Conservation (phyloP, 2,888 invertebrate genomes). For the Ferrisia virgata region DNA sequence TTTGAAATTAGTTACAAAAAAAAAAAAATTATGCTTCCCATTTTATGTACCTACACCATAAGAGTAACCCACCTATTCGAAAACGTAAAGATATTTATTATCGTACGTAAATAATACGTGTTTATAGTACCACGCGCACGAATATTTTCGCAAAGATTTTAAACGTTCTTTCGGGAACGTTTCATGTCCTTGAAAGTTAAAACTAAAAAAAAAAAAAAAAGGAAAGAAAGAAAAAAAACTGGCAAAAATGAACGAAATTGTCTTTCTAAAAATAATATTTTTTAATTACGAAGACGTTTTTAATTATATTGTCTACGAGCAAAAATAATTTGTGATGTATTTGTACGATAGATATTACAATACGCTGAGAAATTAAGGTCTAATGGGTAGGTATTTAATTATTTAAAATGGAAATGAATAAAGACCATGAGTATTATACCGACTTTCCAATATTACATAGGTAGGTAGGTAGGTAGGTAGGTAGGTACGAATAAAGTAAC, state of each 20-base stretch:
- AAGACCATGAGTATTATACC: not conserved
- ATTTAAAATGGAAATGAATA: not conserved
- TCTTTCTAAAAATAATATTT: constrained; percentile 10
- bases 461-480: too few relatives aligned
- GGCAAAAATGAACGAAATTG: constrained; percentile 22
- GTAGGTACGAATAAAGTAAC: too few relatives aligned
- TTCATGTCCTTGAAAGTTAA: not conserved
- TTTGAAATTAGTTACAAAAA: not conserved
- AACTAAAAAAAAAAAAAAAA: not conserved
- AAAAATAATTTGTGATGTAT: not conserved
- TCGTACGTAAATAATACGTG: not conserved
- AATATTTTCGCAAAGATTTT: constrained; percentile 3
- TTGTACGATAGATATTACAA: not conserved
- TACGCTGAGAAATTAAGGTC: too few relatives aligned
- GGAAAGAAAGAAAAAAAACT: too few relatives aligned
- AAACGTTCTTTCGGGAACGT: not conserved
- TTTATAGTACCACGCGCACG: not conserved
- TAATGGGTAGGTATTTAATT: not conserved
- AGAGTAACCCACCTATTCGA: not conserved
- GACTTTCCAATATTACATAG: not conserved
- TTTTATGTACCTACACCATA: not conserved
- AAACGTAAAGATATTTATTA: not conserved
- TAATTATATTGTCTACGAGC: not conserved
- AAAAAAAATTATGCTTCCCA: not conserved
- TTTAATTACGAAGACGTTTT: not conserved